Conservation (phyloP, 2,888 invertebrate species). For the Cephus sareptanus region DNA sequence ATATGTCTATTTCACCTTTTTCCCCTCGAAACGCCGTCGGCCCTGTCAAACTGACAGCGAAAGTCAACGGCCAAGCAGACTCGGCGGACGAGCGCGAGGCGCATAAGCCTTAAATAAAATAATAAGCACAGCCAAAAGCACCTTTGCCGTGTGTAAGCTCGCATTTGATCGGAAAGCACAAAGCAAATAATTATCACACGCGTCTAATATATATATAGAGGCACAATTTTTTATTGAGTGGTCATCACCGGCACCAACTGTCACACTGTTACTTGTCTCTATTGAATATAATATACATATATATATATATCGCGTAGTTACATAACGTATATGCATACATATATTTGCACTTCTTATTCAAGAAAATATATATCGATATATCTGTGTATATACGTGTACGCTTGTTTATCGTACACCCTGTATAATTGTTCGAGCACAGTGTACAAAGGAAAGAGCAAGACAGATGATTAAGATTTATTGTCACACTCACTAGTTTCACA, state of each 20-base stretch:
- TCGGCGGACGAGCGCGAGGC: background rate
- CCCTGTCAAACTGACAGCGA: background rate
- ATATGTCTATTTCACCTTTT: background rate
- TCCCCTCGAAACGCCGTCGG: background rate
- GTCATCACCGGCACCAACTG: background rate
- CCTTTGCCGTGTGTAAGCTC: slow-evolving; percentile 26
- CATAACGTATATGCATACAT: background rate
- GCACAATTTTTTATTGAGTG: background rate
- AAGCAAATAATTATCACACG: background rate
- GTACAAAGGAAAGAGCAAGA: background rate
- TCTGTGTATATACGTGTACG: background rate
- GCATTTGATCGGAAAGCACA: background rate
- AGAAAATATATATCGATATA: background rate
- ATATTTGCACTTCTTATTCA: background rate
- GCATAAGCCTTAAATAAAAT: background rate
- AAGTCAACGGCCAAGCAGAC: background rate
- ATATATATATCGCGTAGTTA: background rate
- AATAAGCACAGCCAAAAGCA: slow-evolving; percentile 56
- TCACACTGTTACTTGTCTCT: background rate
- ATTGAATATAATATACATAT: background rate
- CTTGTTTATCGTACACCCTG: background rate
- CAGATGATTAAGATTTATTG: background rate
- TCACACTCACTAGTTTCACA: background rate
- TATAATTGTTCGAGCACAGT: background rate
- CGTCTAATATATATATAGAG: slow-evolving; percentile 12